Evolutionary conservation across 2,113 vertebrate species (phyloP).

Genomic region (Centropus bengalensis): DNA sequence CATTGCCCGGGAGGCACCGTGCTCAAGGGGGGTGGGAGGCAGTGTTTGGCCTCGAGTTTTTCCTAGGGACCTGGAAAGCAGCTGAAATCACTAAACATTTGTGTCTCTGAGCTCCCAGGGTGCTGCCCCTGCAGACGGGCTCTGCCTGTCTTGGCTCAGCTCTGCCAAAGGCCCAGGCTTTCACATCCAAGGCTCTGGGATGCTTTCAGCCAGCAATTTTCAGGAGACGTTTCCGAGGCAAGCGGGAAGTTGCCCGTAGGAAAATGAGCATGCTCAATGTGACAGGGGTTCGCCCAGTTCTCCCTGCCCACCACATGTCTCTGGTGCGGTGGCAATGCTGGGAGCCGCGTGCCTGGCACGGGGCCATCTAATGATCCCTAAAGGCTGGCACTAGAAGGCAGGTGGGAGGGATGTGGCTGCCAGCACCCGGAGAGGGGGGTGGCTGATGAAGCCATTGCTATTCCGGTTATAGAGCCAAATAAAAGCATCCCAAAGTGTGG

Average conservation of each 20-base stretch:
- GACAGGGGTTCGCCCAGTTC: accelerated
- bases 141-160: neutral
- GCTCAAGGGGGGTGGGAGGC: accelerated
- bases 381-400: neutral
- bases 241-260: neutral
- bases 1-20: accelerated
- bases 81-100: neutral
- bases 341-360: accelerated
- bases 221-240: neutral
- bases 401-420: accelerated
- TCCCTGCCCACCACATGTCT: accelerated
- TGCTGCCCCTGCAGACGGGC: neutral
- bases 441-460: accelerated
- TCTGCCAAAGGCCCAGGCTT: neutral
- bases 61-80: neutral
- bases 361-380: slow-evolving; percentile 1
- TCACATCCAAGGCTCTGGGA: neutral
- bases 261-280: accelerated
- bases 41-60: accelerated
- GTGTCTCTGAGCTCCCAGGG: accelerated
- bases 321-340: accelerated
- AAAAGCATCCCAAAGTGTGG: neutral
- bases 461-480: neutral
- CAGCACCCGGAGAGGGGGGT: accelerated
- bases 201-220: neutral